A percentile compares a stretch with the other conserved stretches of the same genome.
Conservation (phyloP, 2,113 vertebrate genomes). For the Epinephelus fuscoguttatus region DNA sequence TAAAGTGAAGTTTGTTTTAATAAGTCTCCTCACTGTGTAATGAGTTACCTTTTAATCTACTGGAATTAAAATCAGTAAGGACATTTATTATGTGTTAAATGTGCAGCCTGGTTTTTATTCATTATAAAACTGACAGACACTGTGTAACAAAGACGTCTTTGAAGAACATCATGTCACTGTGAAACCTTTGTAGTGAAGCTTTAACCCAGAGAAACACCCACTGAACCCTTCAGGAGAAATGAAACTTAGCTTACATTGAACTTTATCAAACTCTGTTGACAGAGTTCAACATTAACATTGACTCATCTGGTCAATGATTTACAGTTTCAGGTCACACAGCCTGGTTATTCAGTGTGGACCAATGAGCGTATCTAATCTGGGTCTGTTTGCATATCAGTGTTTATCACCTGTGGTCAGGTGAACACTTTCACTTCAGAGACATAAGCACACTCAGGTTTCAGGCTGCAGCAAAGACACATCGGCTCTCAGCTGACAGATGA, state of each 20-base stretch:
- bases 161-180: not conserved
- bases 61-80: not conserved
- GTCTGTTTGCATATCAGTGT: not conserved
- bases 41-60: not conserved
- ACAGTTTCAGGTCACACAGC: not conserved
- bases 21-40: not conserved
- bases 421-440: not conserved
- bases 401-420: not conserved
- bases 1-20: not conserved
- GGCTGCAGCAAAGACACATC: not conserved
- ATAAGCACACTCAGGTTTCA: not conserved
- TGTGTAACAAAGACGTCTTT: not conserved
- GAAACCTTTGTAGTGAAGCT: not conserved
- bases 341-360: not conserved
- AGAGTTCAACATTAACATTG: not conserved
- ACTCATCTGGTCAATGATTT: conserved; percentile 25
- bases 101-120: not conserved
- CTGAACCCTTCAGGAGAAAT: conserved; percentile 17
- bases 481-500: not conserved
- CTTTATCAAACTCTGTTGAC: rapidly evolving
- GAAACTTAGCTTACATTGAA: conserved; percentile 3
- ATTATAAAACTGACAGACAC: not conserved
- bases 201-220: not conserved
- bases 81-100: not conserved
- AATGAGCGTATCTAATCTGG: not conserved